Base-by-base conservation (phyloP, 2,113 vertebrate genomes). In the Cyprinodon variegatus region DNA sequence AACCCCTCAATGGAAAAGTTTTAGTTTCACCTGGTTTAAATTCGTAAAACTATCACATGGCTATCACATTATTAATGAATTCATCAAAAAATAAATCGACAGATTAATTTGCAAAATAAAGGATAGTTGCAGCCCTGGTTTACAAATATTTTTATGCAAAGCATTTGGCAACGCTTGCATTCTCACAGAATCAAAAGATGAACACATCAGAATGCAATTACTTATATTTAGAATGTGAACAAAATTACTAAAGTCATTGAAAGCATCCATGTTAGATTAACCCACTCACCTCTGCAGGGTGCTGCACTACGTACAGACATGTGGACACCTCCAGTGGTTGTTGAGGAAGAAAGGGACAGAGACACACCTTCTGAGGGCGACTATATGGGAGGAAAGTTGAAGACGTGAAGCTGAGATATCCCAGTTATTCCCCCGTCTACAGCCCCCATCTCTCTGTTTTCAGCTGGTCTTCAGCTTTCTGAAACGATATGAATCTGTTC, bases 331-430 rank as follows among this genome's bases (percentile, higher is more conserved):
- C 94, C 60, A 99, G 88, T 0, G 97, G 96, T 78, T 94, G 91
- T 29, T 91, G 38, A 3, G 98, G 98, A 46, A 99, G 94, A 91
- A 96, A 99, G 0, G 98, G 97, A 90, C 98, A 99, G 72, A 99
- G 91, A 85, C 97, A 99, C 73, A 99, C 98, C 91, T 98, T 99
- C 91, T 95, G 93, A 72, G 98, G 98, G 64, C 97, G 97, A 82
- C 98, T 99, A 74, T 17, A 91, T 78, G 50, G 88, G 66, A 82
- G 88, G 65, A 88, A 76, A 88, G 71, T 76, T 81, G 69, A 53
- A 86, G 74, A 84, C 59, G 72, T 83, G 79, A 88, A 72, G 87
- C 70, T 87, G 76, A 75, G 80, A 81, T 40, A 37, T 45, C 41
- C 40, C 29, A 50, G 22, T 62, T 71, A 83, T 13, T 74, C n/a